Evolutionary conservation across 2,113 vertebrate genomes (phyloP).

Genomic region (Hepsetus odoe): DNA sequence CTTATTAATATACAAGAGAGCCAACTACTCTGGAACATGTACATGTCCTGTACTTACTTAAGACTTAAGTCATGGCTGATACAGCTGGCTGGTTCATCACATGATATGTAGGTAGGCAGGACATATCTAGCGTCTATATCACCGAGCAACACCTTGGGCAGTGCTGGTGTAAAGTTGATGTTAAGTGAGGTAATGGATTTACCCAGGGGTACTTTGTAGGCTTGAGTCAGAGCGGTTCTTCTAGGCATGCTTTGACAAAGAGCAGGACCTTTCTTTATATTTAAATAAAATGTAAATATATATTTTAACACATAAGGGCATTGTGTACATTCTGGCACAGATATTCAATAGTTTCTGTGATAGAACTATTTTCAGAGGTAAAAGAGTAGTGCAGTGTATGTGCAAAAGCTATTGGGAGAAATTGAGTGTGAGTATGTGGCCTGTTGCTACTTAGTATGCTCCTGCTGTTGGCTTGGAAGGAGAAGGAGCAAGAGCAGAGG

Average conservation of each 20-base stretch:
- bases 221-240: not conserved
- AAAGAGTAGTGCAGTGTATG: not conserved
- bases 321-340: conserved; percentile 15
- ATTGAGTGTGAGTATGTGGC: conserved; percentile 20
- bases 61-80: conserved; percentile 12
- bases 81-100: conserved; percentile 6
- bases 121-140: conserved; percentile 5
- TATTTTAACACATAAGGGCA: not conserved
- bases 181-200: conserved; percentile 8
- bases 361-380: not conserved
- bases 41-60: not conserved
- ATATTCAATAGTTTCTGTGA: not conserved
- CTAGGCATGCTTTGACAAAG: not conserved
- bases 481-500: not conserved
- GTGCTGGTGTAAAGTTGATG: not conserved
- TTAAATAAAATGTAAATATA: no score
- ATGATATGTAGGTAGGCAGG: conserved; percentile 3
- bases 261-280: not conserved
- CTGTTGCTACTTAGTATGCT: conserved; percentile 10
- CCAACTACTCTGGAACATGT: not conserved
- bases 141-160: not conserved
- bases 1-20: conserved; percentile 45
- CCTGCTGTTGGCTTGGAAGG: conserved; percentile 14
- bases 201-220: not conserved
- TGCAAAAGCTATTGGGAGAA: not conserved